Evolutionary conservation across 2,888 invertebrate genomes (phyloP).

Genomic region (Microchrysa polita): DNA sequence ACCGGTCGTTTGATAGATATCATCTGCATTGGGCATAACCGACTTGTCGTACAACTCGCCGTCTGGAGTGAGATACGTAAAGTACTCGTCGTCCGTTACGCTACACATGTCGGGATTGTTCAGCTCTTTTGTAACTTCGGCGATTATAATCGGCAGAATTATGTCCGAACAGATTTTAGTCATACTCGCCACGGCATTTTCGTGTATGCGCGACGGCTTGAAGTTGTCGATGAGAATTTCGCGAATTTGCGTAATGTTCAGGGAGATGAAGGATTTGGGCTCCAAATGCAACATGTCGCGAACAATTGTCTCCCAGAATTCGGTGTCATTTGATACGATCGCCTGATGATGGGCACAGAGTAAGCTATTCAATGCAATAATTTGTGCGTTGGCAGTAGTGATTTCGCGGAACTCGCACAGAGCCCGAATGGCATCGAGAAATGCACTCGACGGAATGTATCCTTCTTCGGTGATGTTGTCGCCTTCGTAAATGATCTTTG

Average conservation of each 20-base stretch:
- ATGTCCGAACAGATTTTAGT: constrained; percentile 72
- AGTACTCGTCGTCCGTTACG: constrained; percentile 82
- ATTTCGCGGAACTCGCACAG: constrained; percentile 57
- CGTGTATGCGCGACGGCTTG: constrained; percentile 67
- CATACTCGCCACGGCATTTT: constrained; percentile 79
- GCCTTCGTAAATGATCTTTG: constrained; percentile 65
- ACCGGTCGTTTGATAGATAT: constrained; percentile 65
- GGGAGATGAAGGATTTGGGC: constrained; percentile 68
- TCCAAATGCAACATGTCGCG: constrained; percentile 59
- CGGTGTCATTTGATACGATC: constrained; percentile 68
- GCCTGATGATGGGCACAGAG: constrained; percentile 81
- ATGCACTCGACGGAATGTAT: constrained; percentile 55
- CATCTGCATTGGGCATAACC: constrained; percentile 69
- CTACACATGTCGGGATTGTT: constrained; percentile 73
- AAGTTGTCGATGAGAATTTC: constrained; percentile 72
- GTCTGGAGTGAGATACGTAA: constrained; percentile 84
- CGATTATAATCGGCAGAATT: constrained; percentile 73
- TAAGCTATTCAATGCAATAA: constrained; percentile 73
- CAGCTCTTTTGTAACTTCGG: constrained; percentile 70
- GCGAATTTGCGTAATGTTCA: constrained; percentile 69
- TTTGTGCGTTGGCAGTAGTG: constrained; percentile 66
- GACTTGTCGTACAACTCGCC: constrained; percentile 92
- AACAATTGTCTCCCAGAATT: constrained; percentile 77
- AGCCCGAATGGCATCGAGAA: constrained; percentile 58
- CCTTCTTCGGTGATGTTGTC: constrained; percentile 55